Conservation (phyloP, 2,113 vertebrate genomes). For the Crotophaga sulcirostris region DNA sequence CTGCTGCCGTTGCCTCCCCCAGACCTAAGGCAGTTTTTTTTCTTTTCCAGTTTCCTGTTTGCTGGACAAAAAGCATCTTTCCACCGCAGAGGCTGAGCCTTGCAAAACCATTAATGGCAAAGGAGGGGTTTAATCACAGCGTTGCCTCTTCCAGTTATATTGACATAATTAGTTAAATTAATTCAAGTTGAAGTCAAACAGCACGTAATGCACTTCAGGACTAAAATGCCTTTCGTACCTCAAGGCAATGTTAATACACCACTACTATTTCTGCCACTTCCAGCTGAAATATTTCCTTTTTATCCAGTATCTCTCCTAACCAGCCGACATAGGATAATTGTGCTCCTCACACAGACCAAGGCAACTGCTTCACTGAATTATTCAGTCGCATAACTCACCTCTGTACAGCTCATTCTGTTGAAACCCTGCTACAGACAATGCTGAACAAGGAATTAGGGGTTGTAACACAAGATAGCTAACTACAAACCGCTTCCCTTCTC, state of each 20-base stretch:
- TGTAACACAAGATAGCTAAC: not conserved
- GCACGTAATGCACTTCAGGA: not conserved
- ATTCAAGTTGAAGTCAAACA: not conserved
- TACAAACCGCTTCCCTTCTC: not conserved
- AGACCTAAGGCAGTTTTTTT: constrained; percentile 43
- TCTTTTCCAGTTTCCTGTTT: constrained; percentile 67
- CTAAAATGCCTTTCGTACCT: not conserved
- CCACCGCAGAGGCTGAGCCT: not conserved
- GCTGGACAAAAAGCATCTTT: not conserved
- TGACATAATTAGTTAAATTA: not conserved
- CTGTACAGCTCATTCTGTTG: not conserved
- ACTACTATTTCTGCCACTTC: not conserved
- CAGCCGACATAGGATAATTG: not conserved
- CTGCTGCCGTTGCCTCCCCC: not conserved
- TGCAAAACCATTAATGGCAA: not conserved
- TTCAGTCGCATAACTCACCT: not conserved
- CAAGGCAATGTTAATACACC: not conserved
- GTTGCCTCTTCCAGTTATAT: not conserved
- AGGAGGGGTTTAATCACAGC: not conserved
- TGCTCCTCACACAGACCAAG: not conserved
- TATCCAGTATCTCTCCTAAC: not conserved
- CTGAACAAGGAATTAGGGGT: not conserved
- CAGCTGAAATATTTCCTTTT: not conserved
- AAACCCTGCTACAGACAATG: not conserved
- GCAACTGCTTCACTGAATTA: not conserved